phyloP scores from a whole-genome alignment of 2,113 vertebrate genomes.

The Halichoerus grypus region DNA sequence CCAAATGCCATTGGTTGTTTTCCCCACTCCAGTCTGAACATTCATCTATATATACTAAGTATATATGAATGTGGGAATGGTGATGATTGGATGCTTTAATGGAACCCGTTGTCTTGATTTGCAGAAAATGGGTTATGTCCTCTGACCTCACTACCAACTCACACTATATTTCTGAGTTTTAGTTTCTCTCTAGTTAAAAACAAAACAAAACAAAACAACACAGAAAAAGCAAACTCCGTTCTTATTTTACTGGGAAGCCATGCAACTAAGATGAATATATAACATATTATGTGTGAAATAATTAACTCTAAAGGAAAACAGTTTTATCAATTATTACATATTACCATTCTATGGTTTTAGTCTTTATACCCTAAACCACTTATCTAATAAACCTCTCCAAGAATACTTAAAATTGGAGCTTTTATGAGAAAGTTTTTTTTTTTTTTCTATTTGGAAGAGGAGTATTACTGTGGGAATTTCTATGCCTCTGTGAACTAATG shows the following conservation, averaged over 20 bases:
- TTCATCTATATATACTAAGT: background rate
- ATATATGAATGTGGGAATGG: background rate
- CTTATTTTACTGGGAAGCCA: background rate
- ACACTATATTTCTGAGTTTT: slow-evolving; percentile 15
- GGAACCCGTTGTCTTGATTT: background rate
- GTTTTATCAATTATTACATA: background rate
- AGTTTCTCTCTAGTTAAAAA: background rate
- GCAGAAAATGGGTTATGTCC: background rate
- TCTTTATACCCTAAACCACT: background rate
- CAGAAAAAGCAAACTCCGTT: background rate
- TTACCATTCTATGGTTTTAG: background rate
- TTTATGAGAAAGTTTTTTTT: background rate
- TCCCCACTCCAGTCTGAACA: background rate
- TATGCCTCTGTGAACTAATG: background rate
- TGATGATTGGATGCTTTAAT: background rate
- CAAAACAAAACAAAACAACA: background rate
- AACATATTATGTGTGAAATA: background rate
- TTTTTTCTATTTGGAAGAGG: slow-evolving; percentile 8
- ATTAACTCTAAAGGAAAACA: slow-evolving; percentile 17
- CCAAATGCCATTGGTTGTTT: background rate
- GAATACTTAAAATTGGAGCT: background rate
- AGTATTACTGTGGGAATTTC: slow-evolving; percentile 16
- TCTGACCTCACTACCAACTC: background rate
- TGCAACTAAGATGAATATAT: background rate
- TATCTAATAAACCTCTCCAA: background rate